Base-by-base conservation (phyloP, 2,113 vertebrate genomes). In the Trinectes maculatus region DNA sequence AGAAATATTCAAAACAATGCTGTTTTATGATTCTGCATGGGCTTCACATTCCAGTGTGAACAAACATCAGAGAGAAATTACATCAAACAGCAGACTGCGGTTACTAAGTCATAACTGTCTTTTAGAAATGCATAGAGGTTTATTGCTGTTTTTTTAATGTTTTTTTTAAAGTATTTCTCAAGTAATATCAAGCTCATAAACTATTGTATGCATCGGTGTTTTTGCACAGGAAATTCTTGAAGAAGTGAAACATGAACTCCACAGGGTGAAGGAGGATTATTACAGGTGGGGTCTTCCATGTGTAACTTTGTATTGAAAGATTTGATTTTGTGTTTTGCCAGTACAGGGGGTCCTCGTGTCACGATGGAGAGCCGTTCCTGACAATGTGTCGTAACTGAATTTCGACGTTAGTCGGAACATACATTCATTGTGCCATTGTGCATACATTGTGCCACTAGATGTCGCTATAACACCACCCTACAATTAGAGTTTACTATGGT, bases 201-300 rank as follows among this genome's bases (percentile, higher is more conserved):
- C 1, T 43, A 11, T 31, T 37, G 6, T 4, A 9, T 33, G 24
- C 25, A 2, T 77, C 1, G 78, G 16, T 63, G 16, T 63, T 15
- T 68, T 16, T 54, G 53, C 68, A 4, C 43, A 96, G 95, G 95
- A 96, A 52, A 92, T 96, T 54, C 72, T 96, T 60, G 92, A 94
- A 47, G 95, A 95, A 79, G 89, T 96, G 77, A 91, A 91, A 72
- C 93, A 91, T 54, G 95, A 96, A 59, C 71, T 96, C 15, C 93
- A 93, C 77, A 95, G 94, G 69, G 77, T 96, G 36, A 96, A 96
- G 75, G 94, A 96, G 5, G 95, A 96, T 96, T 15, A 94, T 96
- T 31, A 84, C 89, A 85, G 93, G 95, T 96, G 58, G 73, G 80
- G 77, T 52, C 16, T 31, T 12, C 8, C 13, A 22, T 18, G 21